These are phyloP conservation scores for Papilio helenus DNA, from an alignment of 1,140 invertebrate genomes.

Conservation along the genomic window DNA sequence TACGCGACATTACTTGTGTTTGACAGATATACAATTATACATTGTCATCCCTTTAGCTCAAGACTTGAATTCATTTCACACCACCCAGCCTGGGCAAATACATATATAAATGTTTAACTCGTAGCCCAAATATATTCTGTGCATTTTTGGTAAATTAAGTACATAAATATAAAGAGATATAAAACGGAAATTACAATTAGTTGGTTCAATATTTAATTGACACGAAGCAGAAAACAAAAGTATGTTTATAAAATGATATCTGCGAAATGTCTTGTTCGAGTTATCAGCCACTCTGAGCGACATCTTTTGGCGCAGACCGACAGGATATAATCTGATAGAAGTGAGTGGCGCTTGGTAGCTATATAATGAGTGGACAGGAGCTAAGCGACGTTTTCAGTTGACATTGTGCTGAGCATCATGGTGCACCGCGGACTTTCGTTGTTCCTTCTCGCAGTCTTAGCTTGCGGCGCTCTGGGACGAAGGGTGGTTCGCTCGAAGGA, in stretches of 20 bases:
- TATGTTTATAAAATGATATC: neutral
- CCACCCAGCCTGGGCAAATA: no score
- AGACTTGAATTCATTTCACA: no score
- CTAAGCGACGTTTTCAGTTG: neutral
- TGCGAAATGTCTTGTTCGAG: neutral
- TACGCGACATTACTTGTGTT: no score
- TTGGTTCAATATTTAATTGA: neutral
- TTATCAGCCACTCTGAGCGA: neutral
- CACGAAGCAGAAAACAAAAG: neutral
- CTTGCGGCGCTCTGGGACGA: neutral
- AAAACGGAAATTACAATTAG: neutral
- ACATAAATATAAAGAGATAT: neutral
- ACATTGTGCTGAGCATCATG: neutral
- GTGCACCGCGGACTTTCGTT: neutral
- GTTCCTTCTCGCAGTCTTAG: neutral
- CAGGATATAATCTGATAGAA: neutral
- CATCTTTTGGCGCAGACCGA: slow-evolving; percentile 7
- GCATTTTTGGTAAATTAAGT: no score
- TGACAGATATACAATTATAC: no score
- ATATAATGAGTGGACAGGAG: neutral
- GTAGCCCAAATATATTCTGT: no score
- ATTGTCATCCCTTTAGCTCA: no score
- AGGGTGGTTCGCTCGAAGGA: no score
- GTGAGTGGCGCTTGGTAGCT: neutral
- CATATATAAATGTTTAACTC: no score